Evolutionary conservation across 2,113 vertebrate species (phyloP).

Genomic region (Eurystomus gularis): DNA sequence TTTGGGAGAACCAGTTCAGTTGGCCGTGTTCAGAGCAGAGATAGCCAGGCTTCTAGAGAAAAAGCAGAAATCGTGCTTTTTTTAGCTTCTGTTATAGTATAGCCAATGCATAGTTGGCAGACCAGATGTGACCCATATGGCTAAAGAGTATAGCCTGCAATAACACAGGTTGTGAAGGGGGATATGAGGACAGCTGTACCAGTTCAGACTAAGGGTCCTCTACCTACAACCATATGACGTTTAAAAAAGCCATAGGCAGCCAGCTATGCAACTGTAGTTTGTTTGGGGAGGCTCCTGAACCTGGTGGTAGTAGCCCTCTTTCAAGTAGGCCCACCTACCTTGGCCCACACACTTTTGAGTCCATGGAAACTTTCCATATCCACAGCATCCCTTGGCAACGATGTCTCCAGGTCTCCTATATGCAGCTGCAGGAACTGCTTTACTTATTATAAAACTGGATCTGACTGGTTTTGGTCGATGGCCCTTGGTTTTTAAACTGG

Average conservation of each 20-base stretch:
- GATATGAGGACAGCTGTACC: background rate
- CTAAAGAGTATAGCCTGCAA: background rate
- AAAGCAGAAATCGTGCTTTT: background rate
- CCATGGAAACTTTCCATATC: background rate
- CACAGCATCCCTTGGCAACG: background rate
- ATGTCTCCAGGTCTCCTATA: fast-evolving
- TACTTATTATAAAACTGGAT: background rate
- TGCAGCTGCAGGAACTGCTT: background rate
- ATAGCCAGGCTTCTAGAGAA: background rate
- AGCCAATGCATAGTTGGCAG: background rate
- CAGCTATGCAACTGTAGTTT: background rate
- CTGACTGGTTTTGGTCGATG: fast-evolving
- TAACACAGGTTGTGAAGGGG: background rate
- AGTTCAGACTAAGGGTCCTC: background rate
- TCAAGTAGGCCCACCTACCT: background rate
- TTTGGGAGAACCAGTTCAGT: background rate
- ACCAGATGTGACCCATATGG: background rate
- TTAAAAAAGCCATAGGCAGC: background rate
- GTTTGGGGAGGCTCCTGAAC: background rate
- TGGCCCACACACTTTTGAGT: background rate
- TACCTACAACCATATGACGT: background rate
- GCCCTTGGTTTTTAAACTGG: background rate
- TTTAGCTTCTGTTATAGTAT: background rate
- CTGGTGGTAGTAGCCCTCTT: background rate
- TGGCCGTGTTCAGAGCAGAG: background rate